Conservation (phyloP, 2,797 vertebrate genomes). For the Danio jaintianensis region DNA sequence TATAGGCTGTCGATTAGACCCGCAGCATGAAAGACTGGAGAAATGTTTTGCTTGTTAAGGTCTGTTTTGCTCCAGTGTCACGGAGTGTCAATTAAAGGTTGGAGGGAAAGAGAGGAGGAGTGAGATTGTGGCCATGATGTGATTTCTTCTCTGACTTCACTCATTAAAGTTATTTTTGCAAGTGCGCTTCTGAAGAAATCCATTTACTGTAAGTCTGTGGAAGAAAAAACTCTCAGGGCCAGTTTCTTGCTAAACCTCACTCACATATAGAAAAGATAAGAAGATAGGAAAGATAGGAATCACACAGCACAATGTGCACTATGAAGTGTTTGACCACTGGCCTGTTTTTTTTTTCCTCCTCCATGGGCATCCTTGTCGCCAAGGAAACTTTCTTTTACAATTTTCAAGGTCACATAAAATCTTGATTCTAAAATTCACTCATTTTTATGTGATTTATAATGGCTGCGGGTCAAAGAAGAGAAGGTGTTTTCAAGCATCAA, state of each 20-base stretch:
- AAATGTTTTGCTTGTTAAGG: slow-evolving; percentile 40
- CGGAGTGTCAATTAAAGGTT: slow-evolving; percentile 32
- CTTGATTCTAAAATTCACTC: too few species aligned
- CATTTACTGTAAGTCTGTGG: not conserved
- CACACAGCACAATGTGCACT: not conserved
- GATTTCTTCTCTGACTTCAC: not conserved
- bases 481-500: too few species aligned
- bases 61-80: slow-evolving; percentile 35
- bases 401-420: slow-evolving; percentile 2
- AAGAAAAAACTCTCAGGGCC: not conserved
- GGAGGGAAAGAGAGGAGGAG: slow-evolving; percentile 12
- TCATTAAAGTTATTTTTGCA: slow-evolving; percentile 13
- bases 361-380: not conserved
- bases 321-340: not conserved
- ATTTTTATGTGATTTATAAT: not conserved
- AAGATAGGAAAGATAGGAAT: not conserved
- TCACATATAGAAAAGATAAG: not conserved
- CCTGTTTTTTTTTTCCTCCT: not conserved
- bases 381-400: not conserved
- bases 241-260: not conserved
- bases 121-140: not conserved
- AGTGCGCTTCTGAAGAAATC: slow-evolving; percentile 1
- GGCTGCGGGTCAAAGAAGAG: too few species aligned
- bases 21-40: not conserved
- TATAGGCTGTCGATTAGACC: slow-evolving; percentile 37